Base-by-base conservation (phyloP, 2,888 invertebrate genomes). In the Nematopogon swammerdamellus region DNA sequence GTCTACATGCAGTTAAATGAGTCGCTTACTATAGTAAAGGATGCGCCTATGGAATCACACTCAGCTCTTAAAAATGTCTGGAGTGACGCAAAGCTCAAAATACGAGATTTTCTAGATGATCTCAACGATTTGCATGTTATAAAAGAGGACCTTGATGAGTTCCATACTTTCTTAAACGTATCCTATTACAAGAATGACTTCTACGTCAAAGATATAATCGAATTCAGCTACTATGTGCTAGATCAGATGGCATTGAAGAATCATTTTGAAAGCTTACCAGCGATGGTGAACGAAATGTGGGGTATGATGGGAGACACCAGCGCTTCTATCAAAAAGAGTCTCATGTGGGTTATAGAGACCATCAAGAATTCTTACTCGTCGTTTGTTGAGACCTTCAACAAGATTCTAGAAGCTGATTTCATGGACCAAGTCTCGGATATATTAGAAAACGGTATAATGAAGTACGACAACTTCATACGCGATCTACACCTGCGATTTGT, bases 221-320 rank as follows among this genome's bases (percentile, higher is more conserved):
- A 84, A 51, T 84, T 89, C 51, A 84, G 86, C 0, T 72, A 87
- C 42, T 85, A 85, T 48, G 80, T 91, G 1, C 69, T 91, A 44
- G 91, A 93, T 57, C 91, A 93, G 63, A 77, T 92, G 63, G 87
- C 92, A 0, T 81, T 92, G 46, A 80, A 87, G 51, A 85, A 87
- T 52, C 91, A 91, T 62, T 84, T 92, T 56, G 87, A 91, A 58
- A 87, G 88, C 1, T 62, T 92, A 48, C 92, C 92, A 0, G 89
- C 88, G 46, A 89, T 92, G 19, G 81, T 92, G 0, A 88, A 87
- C 46, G 92, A 92, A 65, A 82, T 92, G 61, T 91, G 90, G 89
- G 89, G 89, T 4, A 85, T 90, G 58, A 89, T 92, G 89, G 92
- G 92, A 0, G 91, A 91, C 49, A 91, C 92, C 0, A 91, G 91